These are phyloP conservation scores for Manduca sexta DNA, from an alignment of 1,140 invertebrate genomes.

Conservation along the genomic window DNA sequence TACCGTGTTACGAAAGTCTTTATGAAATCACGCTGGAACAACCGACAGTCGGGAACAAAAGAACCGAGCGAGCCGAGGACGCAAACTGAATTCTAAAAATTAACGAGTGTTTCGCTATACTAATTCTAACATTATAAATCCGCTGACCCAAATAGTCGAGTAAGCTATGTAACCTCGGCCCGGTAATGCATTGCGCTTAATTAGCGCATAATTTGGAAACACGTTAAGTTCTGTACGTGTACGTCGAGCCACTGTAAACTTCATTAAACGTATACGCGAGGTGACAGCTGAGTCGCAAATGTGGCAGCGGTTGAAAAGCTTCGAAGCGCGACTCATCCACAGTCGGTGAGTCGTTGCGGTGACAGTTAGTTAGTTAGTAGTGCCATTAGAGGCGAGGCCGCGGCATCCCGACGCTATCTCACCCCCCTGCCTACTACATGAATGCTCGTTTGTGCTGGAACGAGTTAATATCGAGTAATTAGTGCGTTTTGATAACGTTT, in stretches of 20 bases:
- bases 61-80: too few species aligned
- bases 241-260: constrained; percentile 27
- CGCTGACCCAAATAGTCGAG: constrained; percentile 13
- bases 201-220: constrained; percentile 3
- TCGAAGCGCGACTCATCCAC: constrained; percentile 11
- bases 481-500: background rate
- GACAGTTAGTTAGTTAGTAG: constrained; percentile 56
- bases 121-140: background rate
- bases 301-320: constrained; percentile 10
- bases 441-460: constrained; percentile 33
- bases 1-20: too few species aligned
- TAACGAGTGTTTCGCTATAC: too few species aligned
- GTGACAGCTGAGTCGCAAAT: constrained; percentile 27
- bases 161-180: background rate
- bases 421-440: constrained; percentile 41
- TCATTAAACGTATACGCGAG: constrained; percentile 42
- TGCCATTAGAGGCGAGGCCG: constrained; percentile 38
- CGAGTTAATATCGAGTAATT: background rate
- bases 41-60: too few species aligned
- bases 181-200: constrained; percentile 1
- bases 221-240: constrained; percentile 33
- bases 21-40: too few species aligned
- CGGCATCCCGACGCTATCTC: constrained; percentile 32
- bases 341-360: constrained; percentile 42
- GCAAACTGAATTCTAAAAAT: too few species aligned